phyloP scores from a whole-genome alignment of 2,113 vertebrate species.

The Syrrhaptes paradoxus region DNA sequence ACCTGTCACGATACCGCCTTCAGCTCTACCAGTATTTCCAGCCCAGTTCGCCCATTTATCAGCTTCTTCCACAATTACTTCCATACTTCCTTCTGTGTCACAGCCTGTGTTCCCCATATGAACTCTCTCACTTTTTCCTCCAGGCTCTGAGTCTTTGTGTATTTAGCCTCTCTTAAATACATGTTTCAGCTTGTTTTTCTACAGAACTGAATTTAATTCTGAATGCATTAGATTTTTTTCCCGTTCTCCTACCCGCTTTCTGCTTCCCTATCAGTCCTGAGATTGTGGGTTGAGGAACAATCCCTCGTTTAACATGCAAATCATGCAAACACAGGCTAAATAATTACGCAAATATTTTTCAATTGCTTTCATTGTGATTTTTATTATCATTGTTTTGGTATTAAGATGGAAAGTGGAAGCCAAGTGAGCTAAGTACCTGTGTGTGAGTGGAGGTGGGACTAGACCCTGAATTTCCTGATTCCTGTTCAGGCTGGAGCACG shows the following conservation, averaged over 20 bases:
- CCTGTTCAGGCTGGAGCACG: not conserved
- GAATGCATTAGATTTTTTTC: not conserved
- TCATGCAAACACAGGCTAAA: not conserved
- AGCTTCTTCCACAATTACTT: not conserved
- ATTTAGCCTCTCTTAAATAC: not conserved
- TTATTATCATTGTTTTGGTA: constrained; percentile 14
- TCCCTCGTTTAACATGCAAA: not conserved
- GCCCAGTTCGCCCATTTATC: not conserved
- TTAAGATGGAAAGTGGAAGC: not conserved
- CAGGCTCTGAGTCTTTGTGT: not conserved
- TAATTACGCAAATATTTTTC: not conserved
- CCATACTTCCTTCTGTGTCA: not conserved
- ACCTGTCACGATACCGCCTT: not conserved
- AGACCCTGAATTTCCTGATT: not conserved
- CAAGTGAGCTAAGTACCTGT: not conserved
- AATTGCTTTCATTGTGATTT: constrained; percentile 33
- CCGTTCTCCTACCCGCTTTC: not conserved
- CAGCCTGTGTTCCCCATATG: not conserved
- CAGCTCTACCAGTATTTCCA: constrained; percentile 31
- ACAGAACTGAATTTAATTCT: not conserved
- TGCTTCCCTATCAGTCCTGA: not conserved
- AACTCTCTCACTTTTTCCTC: not conserved
- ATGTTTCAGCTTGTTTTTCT: not conserved
- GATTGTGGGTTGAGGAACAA: not conserved
- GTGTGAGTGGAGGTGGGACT: not conserved